Evolutionary conservation across 2,113 vertebrate species (phyloP), one percentile per base, ranked within the genome.

Genomic region (Dascyllus trimaculatus): DNA sequence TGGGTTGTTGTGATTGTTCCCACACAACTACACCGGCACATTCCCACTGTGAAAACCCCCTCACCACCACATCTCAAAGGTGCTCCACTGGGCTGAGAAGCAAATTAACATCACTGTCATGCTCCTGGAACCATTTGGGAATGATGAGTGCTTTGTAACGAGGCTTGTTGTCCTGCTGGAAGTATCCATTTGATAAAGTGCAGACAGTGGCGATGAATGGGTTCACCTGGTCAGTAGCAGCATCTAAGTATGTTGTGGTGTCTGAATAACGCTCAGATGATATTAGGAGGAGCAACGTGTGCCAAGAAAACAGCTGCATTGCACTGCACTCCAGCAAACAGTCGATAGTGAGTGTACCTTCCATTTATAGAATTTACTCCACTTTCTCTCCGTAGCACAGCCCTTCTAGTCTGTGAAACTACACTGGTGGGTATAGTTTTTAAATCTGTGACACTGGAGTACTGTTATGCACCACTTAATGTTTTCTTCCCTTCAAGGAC

Each of bases 51-150:
- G 56, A 82, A 82, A 71, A 67, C 54, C 22, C n/a, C 8, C 43
- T 25, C 69, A 32, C 70, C 35, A 57, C 26, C 60, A 75, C 72
- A 85, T 79, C 73, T 77, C 68, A 68, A 71, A 76, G 45, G 75
- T 80, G 53, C 57, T 81, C 21, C 58, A 49, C 43, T 76, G 64
- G 75, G 4, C 60, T 56, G 22, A 25, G 73, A 65, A 78, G 79
- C 59, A 70, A 86, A 76, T 86, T 82, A 79, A 84, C 85, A 86
- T 90, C 72, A 80, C 76, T 82, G 79, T 83, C 81, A 85, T 82
- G 62, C 77, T 87, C 56, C 68, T 75, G 69, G 75, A 81, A 67
- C 62, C 60, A 21, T 78, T 86, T 76, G 59, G 57, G 62, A 21
- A 77, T 73, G 78, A 80, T 74, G 78, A 71, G 72, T 60, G 73